Conservation (phyloP, 1,140 invertebrate species). For the Temnothorax nylanderi region DNA sequence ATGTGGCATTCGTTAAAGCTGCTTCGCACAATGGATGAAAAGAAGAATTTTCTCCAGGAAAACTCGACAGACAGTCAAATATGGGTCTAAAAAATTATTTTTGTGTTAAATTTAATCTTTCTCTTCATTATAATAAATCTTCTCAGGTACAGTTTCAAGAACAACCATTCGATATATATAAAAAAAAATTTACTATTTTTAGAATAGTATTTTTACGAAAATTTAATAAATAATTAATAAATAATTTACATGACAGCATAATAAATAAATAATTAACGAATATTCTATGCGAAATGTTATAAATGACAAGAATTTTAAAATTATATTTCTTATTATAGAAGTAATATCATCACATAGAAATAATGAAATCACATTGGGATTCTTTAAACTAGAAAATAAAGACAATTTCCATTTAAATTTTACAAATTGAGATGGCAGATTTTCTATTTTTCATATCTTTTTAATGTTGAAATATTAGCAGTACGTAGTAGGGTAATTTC, state of each 20-base stretch:
- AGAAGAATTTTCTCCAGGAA: background rate
- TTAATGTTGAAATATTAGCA: constrained; percentile 30
- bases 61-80: background rate
- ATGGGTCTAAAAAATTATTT: background rate
- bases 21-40: background rate
- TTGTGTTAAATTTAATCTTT: background rate
- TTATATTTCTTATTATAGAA: background rate
- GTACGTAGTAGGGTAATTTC: constrained; percentile 45
- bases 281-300: background rate
- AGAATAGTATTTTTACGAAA: background rate
- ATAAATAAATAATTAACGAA: background rate
- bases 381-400: background rate
- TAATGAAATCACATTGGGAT: constrained; percentile 3
- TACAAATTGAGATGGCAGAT: background rate
- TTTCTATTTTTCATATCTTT: background rate
- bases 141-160: background rate
- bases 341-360: background rate
- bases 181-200: background rate
- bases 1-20: background rate
- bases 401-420: background rate
- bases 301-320: background rate
- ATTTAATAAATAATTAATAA: background rate
- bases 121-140: background rate
- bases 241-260: background rate
- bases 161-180: background rate